Evolutionary conservation across 2,797 vertebrate species (phyloP).

Genomic region (Phalanger gymnotis): DNA sequence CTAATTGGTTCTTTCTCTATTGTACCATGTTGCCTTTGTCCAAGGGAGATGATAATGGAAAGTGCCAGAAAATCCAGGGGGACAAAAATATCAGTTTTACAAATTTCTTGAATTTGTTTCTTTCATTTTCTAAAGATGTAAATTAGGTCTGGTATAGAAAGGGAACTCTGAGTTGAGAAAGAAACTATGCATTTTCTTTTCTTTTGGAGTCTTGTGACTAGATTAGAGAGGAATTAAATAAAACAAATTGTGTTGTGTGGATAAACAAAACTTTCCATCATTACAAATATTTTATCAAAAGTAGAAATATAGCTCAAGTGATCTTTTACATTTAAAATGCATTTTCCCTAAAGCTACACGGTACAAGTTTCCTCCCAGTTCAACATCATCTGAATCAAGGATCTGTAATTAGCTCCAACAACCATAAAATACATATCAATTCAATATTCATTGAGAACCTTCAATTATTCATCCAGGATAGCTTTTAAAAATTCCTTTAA

Average conservation of each 20-base stretch:
- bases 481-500: not conserved
- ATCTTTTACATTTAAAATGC: not conserved
- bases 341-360: not conserved
- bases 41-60: not conserved
- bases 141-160: not conserved
- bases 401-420: not conserved
- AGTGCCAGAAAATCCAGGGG: not conserved
- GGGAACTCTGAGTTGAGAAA: conserved; percentile 15
- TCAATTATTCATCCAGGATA: not conserved
- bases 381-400: not conserved
- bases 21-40: not conserved
- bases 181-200: conserved; percentile 4
- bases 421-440: not conserved
- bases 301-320: not conserved
- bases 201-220: not conserved
- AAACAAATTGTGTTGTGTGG: not conserved
- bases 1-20: not conserved
- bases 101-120: not conserved
- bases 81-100: not conserved
- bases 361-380: not conserved
- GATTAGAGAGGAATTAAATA: not conserved
- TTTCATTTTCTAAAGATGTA: not conserved
- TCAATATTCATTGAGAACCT: not conserved
- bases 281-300: not conserved
- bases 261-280: not conserved